Conservation (phyloP, 1,140 invertebrate species). For the Drosophila novamexicana region DNA sequence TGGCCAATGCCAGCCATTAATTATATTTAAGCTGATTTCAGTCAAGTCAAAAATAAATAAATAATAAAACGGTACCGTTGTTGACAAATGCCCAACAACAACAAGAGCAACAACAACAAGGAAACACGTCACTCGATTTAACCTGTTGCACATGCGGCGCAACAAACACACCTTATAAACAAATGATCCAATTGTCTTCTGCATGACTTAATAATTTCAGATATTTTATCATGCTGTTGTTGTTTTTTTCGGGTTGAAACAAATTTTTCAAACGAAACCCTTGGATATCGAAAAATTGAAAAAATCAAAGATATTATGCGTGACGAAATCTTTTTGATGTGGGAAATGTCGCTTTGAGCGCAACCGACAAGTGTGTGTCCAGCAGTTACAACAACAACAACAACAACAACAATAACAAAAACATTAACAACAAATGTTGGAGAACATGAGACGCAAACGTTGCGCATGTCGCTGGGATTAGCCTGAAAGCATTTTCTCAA, state of each 20-base stretch:
- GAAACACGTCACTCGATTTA: slow-evolving; percentile 65
- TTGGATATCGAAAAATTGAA: slow-evolving; percentile 24
- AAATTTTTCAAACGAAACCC: slow-evolving; percentile 68
- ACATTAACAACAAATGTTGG: slow-evolving; percentile 19
- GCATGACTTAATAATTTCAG: slow-evolving; percentile 70
- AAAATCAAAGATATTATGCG: slow-evolving; percentile 72
- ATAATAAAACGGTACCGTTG: slow-evolving; percentile 53
- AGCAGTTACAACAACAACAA: slow-evolving; percentile 44
- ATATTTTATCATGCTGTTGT: slow-evolving; percentile 42
- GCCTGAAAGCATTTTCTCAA: slow-evolving; percentile 80
- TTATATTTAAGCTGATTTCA: slow-evolving; percentile 80
- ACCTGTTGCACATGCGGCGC: slow-evolving; percentile 70
- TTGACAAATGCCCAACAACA: slow-evolving; percentile 61
- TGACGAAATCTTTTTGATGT: slow-evolving; percentile 83
- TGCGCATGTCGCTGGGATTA: slow-evolving; percentile 75
- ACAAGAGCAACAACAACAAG: slow-evolving; percentile 31
- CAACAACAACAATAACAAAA: slow-evolving; percentile 20
- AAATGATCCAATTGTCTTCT: slow-evolving; percentile 83
- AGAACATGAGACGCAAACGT: slow-evolving; percentile 74
- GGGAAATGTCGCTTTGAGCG: slow-evolving; percentile 81
- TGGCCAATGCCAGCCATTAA: slow-evolving; percentile 78
- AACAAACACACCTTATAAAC: slow-evolving; percentile 74
- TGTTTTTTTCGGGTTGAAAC: slow-evolving; percentile 50
- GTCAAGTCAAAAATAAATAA: slow-evolving; percentile 39
- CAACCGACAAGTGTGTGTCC: slow-evolving; percentile 80